Conservation (phyloP, 2,113 vertebrate species). For the Nothocercus julius region DNA sequence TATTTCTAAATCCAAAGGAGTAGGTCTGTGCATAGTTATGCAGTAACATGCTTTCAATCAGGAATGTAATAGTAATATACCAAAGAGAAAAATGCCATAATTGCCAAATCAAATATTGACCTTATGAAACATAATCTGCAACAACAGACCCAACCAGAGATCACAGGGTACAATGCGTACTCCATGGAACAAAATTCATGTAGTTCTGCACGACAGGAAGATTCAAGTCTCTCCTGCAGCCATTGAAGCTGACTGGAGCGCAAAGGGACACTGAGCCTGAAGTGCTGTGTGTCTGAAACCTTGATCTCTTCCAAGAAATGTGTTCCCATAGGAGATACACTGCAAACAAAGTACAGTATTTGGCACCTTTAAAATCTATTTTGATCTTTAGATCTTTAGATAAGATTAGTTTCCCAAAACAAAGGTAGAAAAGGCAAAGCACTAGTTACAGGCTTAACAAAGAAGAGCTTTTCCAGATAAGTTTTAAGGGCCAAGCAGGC, state of each 20-base stretch:
- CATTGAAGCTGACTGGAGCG: neutral
- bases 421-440: constrained; percentile 39
- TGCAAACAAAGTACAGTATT: neutral
- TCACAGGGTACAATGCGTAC: fast-evolving
- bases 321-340: neutral
- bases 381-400: constrained; percentile 32
- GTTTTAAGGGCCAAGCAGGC: constrained; percentile 32
- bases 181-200: neutral
- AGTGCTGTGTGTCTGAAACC: neutral
- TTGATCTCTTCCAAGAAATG: neutral
- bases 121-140: neutral
- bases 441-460: fast-evolving
- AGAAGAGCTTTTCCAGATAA: neutral
- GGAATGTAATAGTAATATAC: constrained; percentile 8
- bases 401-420: constrained; percentile 49
- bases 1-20: constrained; percentile 7
- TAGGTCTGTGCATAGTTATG: neutral
- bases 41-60: neutral
- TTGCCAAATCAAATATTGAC: constrained; percentile 11
- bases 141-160: neutral
- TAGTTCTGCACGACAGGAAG: fast-evolving
- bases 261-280: neutral
- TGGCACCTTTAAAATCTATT: constrained; percentile 42
- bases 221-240: neutral
- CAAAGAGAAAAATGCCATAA: neutral